Conservation (phyloP, 1,140 invertebrate genomes). For the Papilio dardanus region DNA sequence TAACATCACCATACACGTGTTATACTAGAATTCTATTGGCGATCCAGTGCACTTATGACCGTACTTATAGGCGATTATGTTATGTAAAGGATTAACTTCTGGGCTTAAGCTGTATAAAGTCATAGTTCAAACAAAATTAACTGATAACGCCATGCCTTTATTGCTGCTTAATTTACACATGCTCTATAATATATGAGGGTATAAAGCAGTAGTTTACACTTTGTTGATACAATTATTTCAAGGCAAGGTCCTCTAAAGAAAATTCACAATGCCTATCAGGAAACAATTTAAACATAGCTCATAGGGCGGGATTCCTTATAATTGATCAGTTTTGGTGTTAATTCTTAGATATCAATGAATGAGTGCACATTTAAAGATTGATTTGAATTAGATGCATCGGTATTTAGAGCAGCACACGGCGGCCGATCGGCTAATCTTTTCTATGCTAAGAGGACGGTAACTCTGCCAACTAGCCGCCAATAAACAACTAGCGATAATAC, state of each 20-base stretch:
- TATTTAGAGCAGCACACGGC: not conserved
- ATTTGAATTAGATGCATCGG: not conserved
- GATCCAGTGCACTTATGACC: slow-evolving; percentile 33
- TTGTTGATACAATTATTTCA: slow-evolving; percentile 28
- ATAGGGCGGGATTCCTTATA: not conserved
- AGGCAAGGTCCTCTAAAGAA: slow-evolving; percentile 1
- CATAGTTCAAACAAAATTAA: slow-evolving; percentile 62
- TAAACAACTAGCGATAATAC: not conserved
- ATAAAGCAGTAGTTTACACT: slow-evolving; percentile 58
- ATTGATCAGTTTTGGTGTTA: no score
- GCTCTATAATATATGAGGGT: slow-evolving; percentile 56
- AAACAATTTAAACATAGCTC: not conserved
- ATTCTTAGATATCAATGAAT: slow-evolving; percentile 14
- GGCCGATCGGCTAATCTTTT: not conserved
- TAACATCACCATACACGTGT: slow-evolving; percentile 9
- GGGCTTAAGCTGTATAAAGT: slow-evolving; percentile 55
- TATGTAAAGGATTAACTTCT: slow-evolving; percentile 52
- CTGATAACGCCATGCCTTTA: slow-evolving; percentile 58
- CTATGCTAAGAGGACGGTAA: slow-evolving; percentile 2
- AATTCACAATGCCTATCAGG: not conserved
- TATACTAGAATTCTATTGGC: slow-evolving; percentile 11
- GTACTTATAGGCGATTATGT: slow-evolving; percentile 57
- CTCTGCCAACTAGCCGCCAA: not conserved
- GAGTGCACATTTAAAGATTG: not conserved
- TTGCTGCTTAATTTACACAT: slow-evolving; percentile 66